Conservation (phyloP, 92 coral and sea anemone genomes). For the Bergia sp. region DNA sequence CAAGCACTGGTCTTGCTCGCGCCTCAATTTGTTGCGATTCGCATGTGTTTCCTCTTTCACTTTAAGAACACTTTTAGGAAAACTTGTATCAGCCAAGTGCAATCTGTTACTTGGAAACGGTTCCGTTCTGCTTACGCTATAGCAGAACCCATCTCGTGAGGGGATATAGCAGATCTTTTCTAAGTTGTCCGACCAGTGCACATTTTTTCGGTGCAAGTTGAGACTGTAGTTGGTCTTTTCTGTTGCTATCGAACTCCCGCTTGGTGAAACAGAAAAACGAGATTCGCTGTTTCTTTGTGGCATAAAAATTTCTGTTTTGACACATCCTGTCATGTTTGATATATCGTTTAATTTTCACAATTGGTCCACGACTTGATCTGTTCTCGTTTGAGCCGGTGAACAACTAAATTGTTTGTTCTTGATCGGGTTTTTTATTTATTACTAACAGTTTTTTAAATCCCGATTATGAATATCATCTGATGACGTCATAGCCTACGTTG, state of each 20-base stretch:
- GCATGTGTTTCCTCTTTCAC: background rate
- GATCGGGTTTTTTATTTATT: background rate
- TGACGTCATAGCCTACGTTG: background rate
- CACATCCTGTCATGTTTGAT: background rate
- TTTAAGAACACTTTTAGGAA: conserved; percentile 24
- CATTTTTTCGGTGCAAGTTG: background rate
- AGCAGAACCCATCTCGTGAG: conserved; percentile 4
- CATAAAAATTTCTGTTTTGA: background rate
- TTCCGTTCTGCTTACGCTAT: background rate
- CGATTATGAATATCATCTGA: too few species aligned
- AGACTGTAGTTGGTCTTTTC: background rate
- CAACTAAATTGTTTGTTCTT: background rate
- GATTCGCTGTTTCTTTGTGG: background rate
- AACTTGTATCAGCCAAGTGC: background rate
- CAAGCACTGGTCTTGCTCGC: conserved; percentile 8
- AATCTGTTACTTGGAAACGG: background rate
- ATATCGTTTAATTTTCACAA: background rate
- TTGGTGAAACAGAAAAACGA: background rate
- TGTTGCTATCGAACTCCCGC: background rate
- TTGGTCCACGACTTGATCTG: background rate
- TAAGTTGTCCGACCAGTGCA: conserved; percentile 27
- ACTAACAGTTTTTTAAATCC: too few species aligned
- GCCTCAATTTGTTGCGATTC: background rate
- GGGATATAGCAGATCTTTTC: conserved; percentile 9
- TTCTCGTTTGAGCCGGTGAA: background rate